Base-by-base conservation (phyloP, 1,140 invertebrate species). In the Spodoptera litura region DNA sequence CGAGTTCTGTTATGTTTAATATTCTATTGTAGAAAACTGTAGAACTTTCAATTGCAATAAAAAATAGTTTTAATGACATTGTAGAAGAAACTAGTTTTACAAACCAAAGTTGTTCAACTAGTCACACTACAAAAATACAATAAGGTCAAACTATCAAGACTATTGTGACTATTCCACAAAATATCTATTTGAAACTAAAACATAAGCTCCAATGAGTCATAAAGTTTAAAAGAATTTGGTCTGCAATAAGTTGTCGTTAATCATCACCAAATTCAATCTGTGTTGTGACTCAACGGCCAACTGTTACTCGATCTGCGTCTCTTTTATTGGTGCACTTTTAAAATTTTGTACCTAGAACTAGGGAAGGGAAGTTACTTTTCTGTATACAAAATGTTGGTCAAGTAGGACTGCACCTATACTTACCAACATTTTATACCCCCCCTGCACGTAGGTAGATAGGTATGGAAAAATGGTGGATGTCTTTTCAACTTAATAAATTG, bases 191-290 rank as follows among this genome's bases (percentile, higher is more conserved):
- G 9, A 4, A 8, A 83, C 81, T n/a, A 55, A 55, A 55, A 79
- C 68, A 44, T 6, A 10, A 44, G 38, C 53, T 56, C 13, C n/a
- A 9, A 9, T 20, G 25, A 59, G 6, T 44, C 12, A 64, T 13
- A 8, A 20, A 51, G 4, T n/a, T 76, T 64, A 80, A 80, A 70
- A 66, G 59, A 79, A 73, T 27, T 68, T 31, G n/a, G 27, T 51
- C 31, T 55, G 12, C 12, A 55, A n/a, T n/a, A 55, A 55, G 20
- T 13, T 49, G 15, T 20, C 5, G 44, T 52, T 15, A 20, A 55
- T 85, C 77, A 81, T 79, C 73, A 68, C 75, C 79, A 80, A 87
- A 89, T 86, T 84, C 86, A 82, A 87, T 88, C 44, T 49, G 83
- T 85, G 84, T 87, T 83, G 81, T 88, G 88, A 87, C 85, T 64